phyloP scores from a whole-genome alignment of 2,797 vertebrate genomes.

The Cyprinella venusta region DNA sequence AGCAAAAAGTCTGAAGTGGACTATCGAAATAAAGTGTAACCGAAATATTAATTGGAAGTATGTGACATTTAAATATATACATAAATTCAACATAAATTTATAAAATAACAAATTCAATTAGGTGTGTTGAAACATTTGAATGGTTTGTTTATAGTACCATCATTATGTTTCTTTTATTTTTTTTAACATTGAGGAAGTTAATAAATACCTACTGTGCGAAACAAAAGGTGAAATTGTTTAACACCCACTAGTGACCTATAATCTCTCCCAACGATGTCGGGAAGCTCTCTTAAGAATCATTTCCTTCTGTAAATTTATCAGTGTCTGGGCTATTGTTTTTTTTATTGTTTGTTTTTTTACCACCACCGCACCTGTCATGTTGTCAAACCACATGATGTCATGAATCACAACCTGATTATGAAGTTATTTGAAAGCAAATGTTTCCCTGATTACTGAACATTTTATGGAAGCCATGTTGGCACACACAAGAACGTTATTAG shows the following conservation, averaged over 20 bases:
- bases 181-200: background rate
- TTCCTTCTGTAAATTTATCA: constrained; percentile 10
- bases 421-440: background rate
- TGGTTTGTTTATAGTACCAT: background rate
- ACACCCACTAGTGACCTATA: constrained; percentile 8
- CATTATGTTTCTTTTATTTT: background rate
- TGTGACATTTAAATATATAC: background rate
- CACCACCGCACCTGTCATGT: background rate
- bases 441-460: too few relatives aligned
- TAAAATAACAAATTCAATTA: too few relatives aligned
- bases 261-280: constrained; percentile 15
- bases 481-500: background rate
- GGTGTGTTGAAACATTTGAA: background rate
- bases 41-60: background rate
- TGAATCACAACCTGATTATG: background rate
- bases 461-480: background rate
- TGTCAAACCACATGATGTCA: background rate
- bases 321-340: background rate
- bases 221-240: background rate
- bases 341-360: background rate
- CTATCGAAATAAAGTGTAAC: too few relatives aligned
- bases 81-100: too few relatives aligned
- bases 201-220: background rate
- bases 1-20: too few relatives aligned
- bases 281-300: background rate